Percentiles rank a stretch among this genome's conserved stretches.
Conservation (phyloP, 2,113 vertebrate genomes). For the Toxotes chatareus region DNA sequence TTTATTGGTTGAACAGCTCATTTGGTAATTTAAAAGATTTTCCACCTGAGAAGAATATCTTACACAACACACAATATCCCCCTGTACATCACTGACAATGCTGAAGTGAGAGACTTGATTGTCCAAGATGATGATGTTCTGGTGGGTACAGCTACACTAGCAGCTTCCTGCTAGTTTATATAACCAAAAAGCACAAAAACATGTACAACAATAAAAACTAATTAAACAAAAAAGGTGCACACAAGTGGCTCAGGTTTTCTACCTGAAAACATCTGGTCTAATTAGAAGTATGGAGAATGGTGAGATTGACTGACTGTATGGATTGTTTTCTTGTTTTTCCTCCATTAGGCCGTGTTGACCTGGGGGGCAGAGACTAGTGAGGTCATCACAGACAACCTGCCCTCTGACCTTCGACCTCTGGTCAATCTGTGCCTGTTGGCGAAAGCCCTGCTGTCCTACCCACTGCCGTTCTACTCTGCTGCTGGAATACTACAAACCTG, state of each 20-base stretch:
- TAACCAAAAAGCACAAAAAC: background rate
- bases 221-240: background rate
- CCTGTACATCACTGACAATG: background rate
- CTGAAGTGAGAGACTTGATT: background rate
- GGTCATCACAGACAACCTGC: constrained; percentile 87
- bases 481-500: constrained; percentile 82
- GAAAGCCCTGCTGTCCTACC: constrained; percentile 87
- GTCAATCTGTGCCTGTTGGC: constrained; percentile 86
- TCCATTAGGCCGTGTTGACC: constrained; percentile 76
- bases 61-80: background rate
- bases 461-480: constrained; percentile 86
- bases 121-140: background rate
- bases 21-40: background rate
- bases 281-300: background rate
- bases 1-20: background rate
- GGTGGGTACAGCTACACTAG: background rate
- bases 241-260: background rate
- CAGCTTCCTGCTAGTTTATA: background rate
- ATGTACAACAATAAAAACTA: background rate
- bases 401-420: constrained; percentile 81
- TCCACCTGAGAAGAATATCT: no score
- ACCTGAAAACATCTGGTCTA: background rate
- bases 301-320: constrained; percentile 27
- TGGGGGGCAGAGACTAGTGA: constrained; percentile 87
- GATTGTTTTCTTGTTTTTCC: constrained; percentile 68